phyloP scores from a whole-genome alignment of 2,797 vertebrate genomes.

The Apogon talboti region DNA sequence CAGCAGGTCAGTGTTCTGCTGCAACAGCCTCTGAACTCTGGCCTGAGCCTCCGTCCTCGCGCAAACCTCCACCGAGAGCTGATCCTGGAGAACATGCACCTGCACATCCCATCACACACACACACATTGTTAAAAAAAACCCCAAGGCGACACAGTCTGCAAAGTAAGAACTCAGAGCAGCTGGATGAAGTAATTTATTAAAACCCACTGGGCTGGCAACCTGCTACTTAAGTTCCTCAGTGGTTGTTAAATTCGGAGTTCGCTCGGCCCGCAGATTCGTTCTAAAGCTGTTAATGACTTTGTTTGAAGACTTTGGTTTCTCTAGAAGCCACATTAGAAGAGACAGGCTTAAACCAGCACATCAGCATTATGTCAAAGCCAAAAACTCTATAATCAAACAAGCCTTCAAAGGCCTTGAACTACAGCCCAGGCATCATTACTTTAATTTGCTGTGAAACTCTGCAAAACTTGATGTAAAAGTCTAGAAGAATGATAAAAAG shows the following conservation, averaged over 20 bases:
- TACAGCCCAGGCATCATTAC: neutral
- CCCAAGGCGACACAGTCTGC: neutral
- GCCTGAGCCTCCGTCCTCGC: slow-evolving; percentile 93
- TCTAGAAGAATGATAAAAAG: slow-evolving; percentile 1
- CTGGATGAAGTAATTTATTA: neutral
- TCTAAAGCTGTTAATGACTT: slow-evolving; percentile 2
- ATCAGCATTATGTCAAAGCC: neutral
- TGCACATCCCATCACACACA: slow-evolving; percentile 58
- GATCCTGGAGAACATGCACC: slow-evolving; percentile 94
- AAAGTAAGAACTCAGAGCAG: slow-evolving; percentile 3
- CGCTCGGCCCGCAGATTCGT: slow-evolving; percentile 5
- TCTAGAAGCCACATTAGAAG: neutral
- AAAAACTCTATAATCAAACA: neutral
- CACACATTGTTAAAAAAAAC: neutral
- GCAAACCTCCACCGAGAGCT: slow-evolving; percentile 91
- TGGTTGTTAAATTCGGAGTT: neutral
- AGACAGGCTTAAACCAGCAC: slow-evolving; percentile 7
- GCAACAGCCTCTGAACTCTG: slow-evolving; percentile 93
- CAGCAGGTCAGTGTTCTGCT: slow-evolving; percentile 96
- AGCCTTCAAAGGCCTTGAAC: neutral
- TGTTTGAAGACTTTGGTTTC: neutral
- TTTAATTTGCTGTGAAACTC: slow-evolving; percentile 6
- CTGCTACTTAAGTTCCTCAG: slow-evolving; percentile 19
- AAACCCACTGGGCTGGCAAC: neutral
- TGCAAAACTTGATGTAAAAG: neutral